Base-by-base conservation (phyloP, 2,113 vertebrate species). In the Cavia porcellus region DNA sequence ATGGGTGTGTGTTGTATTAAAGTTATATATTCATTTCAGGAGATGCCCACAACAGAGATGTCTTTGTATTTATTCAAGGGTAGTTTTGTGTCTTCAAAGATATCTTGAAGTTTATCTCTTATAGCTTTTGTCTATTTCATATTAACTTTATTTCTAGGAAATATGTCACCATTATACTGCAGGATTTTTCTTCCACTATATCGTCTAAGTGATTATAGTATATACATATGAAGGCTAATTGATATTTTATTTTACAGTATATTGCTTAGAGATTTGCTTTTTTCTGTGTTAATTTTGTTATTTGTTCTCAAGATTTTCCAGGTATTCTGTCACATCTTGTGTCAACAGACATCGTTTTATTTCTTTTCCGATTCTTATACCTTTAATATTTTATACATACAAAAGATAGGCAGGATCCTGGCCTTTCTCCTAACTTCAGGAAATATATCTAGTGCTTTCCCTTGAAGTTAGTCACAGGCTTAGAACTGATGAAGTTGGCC, bases 261-360 rank as follows among this genome's bases (percentile, higher is more conserved):
- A 45, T 4, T 38, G 17, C 22, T 81, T 52, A 59, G 12, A 79
- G 22, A 81, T 42, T 79, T 84, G 2, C 14, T 89, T 68, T 55
- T 91, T 19, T 61, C 89, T 86, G 13, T 90, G 30, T 52, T 85
- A 59, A 55, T 50, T 88, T 42, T 47, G 5, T 81, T 38, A 91
- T 25, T 88, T 96, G 59, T 52, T 81, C n/a, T 93, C 15, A 95
- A 47, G 35, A 77, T 74, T 95, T 90, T 66, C 19, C 25, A 83
- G 3, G 3, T n/a, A 57, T 59, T 83, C 19, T 68, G 28, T 86
- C 59, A 57, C 35, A 38, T 55, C 6, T 72, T 64, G 20, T 59
- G 13, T 10, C 90, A 87, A 90, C 13, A 83, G 7, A 88, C 5
- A 72, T 25, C 80, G 45, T 61, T 95, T 90, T 57, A 42, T 25